Percentiles rank a stretch among this genome's conserved stretches.
These are phyloP conservation scores for Phacellophora camtschatica DNA, from an alignment of 30 jellyfish, hydroid and myxozoan genomes.

Conservation along the genomic window DNA sequence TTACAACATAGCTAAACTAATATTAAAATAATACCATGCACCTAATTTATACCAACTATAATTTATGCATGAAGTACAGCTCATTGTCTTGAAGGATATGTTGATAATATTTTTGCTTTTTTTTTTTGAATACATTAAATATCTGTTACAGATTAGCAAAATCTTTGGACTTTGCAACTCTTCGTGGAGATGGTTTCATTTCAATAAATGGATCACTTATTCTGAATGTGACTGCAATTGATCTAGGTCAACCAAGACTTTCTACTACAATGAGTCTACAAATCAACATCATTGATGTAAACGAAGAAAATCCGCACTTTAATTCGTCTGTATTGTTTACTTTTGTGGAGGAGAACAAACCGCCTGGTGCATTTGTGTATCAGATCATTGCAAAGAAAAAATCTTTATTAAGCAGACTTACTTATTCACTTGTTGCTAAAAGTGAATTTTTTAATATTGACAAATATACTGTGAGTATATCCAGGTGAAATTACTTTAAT, in stretches of 20 bases:
- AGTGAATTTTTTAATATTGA: slow-evolving; percentile 18
- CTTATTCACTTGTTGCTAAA: slow-evolving; percentile 25
- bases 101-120: too few species aligned
- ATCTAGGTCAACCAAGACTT: slow-evolving; percentile 31
- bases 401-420: slow-evolving; percentile 16
- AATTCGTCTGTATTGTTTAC: slow-evolving; percentile 17
- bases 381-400: slow-evolving; percentile 40
- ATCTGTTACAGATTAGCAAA: slow-evolving; percentile 3
- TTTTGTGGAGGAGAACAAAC: slow-evolving; percentile 4
- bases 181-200: slow-evolving; percentile 20
- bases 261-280: background rate
- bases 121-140: too few species aligned
- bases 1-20: too few species aligned
- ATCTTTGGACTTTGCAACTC: slow-evolving; percentile 10
- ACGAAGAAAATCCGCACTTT: slow-evolving; percentile 63
- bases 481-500: too few species aligned
- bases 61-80: too few species aligned
- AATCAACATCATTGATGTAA: slow-evolving; percentile 34
- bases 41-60: too few species aligned
- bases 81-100: too few species aligned
- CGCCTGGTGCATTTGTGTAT: background rate
- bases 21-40: too few species aligned
- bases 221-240: slow-evolving; percentile 40
- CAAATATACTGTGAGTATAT: slow-evolving; percentile 31
- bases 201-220: background rate